These are phyloP conservation scores for Mimumesa dahlbomi DNA, from an alignment of 2,888 invertebrate genomes.

Conservation along the genomic window DNA sequence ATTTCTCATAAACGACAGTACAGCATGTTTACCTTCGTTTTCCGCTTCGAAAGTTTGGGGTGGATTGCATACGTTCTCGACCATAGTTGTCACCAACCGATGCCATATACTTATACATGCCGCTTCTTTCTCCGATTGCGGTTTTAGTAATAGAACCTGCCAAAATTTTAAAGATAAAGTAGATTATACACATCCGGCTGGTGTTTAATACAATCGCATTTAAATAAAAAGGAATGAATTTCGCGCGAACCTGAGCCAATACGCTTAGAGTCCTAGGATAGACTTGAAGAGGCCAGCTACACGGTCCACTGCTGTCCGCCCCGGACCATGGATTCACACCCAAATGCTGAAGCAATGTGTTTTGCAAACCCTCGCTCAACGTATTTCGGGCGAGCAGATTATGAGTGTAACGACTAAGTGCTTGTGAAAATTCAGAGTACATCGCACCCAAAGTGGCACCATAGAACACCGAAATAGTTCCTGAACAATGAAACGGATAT, in stretches of 20 bases:
- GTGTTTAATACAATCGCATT: not conserved
- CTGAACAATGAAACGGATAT: too few relatives aligned
- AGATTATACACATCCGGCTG: not conserved
- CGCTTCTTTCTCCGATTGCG: conserved; percentile 93
- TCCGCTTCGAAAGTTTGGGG: conserved; percentile 85
- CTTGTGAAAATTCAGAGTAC: conserved; percentile 89
- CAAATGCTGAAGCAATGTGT: conserved; percentile 87
- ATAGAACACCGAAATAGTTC: conserved; percentile 88
- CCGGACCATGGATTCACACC: conserved; percentile 88
- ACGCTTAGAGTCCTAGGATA: conserved; percentile 89
- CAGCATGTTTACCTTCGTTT: conserved; percentile 88
- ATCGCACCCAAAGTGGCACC: conserved; percentile 86
- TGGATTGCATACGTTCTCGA: conserved; percentile 89
- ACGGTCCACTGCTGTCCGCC: conserved; percentile 81
- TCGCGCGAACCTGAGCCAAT: conserved; percentile 87
- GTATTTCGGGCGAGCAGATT: conserved; percentile 88
- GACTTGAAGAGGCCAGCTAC: conserved; percentile 89
- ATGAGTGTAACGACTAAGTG: conserved; percentile 89
- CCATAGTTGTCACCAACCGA: conserved; percentile 92
- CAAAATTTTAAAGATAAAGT: not conserved
- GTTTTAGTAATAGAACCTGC: conserved; percentile 88
- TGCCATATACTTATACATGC: conserved; percentile 96
- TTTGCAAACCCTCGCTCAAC: conserved; percentile 86
- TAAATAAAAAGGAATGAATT: not conserved
- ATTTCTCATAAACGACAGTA: not conserved